A percentile compares a stretch with the other conserved stretches of the same genome.
Conservation (phyloP, 2,797 vertebrate species). For the Remorina albescens region DNA sequence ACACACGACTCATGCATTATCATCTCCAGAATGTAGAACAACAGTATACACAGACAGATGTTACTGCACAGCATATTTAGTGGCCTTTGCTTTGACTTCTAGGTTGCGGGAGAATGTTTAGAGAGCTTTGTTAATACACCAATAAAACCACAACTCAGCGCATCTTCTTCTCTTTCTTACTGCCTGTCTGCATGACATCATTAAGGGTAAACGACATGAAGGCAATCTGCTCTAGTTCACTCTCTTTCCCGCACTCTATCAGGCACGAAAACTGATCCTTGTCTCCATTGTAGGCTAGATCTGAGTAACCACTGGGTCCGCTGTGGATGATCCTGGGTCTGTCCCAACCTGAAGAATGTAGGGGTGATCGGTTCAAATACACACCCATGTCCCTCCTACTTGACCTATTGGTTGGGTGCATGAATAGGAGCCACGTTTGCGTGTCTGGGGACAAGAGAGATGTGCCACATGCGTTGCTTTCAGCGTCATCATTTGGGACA, state of each 20-base stretch:
- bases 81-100: constrained; percentile 46
- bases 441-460: constrained; percentile 65
- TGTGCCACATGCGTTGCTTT: constrained; percentile 67
- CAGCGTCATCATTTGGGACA: constrained; percentile 54
- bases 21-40: constrained; percentile 68
- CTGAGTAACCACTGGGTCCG: constrained; percentile 93
- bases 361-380: constrained; percentile 88
- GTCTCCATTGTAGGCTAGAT: constrained; percentile 86
- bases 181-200: constrained; percentile 78
- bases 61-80: constrained; percentile 68
- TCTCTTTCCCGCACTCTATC: constrained; percentile 88
- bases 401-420: constrained; percentile 87
- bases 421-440: constrained; percentile 89
- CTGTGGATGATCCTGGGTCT: constrained; percentile 86
- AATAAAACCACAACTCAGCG: constrained; percentile 50
- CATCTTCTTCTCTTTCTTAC: constrained; percentile 71
- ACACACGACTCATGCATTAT: constrained; percentile 71
- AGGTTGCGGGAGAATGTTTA: constrained; percentile 42
- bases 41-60: constrained; percentile 72
- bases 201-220: constrained; percentile 80
- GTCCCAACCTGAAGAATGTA: constrained; percentile 82
- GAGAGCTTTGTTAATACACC: constrained; percentile 44
- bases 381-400: constrained; percentile 87
- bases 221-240: constrained; percentile 88
- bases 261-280: constrained; percentile 87